Base-by-base conservation (phyloP, 2,888 invertebrate genomes). In the Ligdia adustata region DNA sequence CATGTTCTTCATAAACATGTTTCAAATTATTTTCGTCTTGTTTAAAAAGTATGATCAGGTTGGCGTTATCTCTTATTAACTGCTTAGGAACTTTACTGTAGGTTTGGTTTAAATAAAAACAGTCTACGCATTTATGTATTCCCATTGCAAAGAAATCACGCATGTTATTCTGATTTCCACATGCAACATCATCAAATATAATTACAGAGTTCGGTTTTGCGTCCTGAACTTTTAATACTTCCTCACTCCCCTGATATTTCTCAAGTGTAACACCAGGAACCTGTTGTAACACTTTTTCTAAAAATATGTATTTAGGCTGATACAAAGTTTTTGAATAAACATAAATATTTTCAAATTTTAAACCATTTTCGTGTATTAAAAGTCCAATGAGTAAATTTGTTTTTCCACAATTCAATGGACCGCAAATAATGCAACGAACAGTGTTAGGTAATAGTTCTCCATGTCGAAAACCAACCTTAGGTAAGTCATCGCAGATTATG, bases 1-100 rank as follows among this genome's bases (percentile, higher is more conserved):
- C 61, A 39, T 66, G 66, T 16, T 72, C 69, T 9, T 66, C 43
- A 37, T 62, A 70, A n/a, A 64, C 37, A 52, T 70, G 68, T 41
- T 49, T 60, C 14, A 69, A 32, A 41, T 70, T 70, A 0, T 56
- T 31, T 9, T 64, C 59, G 28, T 70, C 61, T 54, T 66, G 70
- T 43, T 62, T 64, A 28, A 70, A 70, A 7, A 67, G 40, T 9
- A 69, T 37, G 7, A 55, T 9, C 3, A 55, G 9, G 9, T 52
- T 56, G 1, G 9, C 41, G 29, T 56, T 56, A 28, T 54, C 54
- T 27, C 50, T 18, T 9, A 54, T 14, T 3, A 68, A 31, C 29
- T 72, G 69, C 27, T 69, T 70, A 2, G 66, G 64, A 9, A 70
- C 46, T 45, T 60, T 59, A 1, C 61, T 53, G 51, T 69, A 72